A percentile compares a stretch with the other conserved stretches of the same genome.
Evolutionary conservation across 1,140 invertebrate species (phyloP).

Genomic region (Araneus ventricosus): DNA sequence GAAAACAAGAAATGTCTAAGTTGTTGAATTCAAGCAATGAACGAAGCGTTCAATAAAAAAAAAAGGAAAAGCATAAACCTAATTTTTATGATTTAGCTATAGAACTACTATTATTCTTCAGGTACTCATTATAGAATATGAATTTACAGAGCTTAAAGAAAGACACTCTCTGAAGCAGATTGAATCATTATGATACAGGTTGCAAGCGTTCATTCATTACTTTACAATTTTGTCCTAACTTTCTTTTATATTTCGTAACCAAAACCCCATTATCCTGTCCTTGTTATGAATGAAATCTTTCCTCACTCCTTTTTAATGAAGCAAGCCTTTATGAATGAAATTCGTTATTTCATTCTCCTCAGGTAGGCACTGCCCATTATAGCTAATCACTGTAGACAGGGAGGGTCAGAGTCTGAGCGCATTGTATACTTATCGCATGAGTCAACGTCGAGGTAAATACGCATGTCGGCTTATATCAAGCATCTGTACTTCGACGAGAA

Average conservation of each 20-base stretch:
- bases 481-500: conserved; percentile 34
- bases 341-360: conserved; percentile 31
- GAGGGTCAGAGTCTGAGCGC: neutral
- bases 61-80: too few relatives aligned
- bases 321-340: conserved; percentile 51
- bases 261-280: neutral
- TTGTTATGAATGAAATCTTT: conserved; percentile 36
- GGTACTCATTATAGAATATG: too few relatives aligned
- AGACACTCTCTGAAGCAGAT: too few relatives aligned
- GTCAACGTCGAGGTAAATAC: conserved; percentile 26
- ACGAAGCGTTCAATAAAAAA: too few relatives aligned
- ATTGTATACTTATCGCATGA: conserved; percentile 41
- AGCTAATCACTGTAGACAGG: neutral
- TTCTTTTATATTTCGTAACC: conserved; percentile 26
- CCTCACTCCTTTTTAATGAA: conserved; percentile 18
- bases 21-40: too few relatives aligned
- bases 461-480: conserved; percentile 32
- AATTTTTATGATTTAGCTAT: too few relatives aligned
- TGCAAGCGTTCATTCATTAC: neutral
- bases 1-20: too few relatives aligned
- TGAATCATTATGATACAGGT: neutral
- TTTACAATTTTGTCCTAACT: neutral
- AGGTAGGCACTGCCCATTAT: conserved; percentile 17
- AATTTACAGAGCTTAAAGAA: too few relatives aligned
- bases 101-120: too few relatives aligned